Evolutionary conservation across 2,113 vertebrate genomes (phyloP), one percentile per base, ranked within the genome.

Genomic region (Bufo bufo): DNA sequence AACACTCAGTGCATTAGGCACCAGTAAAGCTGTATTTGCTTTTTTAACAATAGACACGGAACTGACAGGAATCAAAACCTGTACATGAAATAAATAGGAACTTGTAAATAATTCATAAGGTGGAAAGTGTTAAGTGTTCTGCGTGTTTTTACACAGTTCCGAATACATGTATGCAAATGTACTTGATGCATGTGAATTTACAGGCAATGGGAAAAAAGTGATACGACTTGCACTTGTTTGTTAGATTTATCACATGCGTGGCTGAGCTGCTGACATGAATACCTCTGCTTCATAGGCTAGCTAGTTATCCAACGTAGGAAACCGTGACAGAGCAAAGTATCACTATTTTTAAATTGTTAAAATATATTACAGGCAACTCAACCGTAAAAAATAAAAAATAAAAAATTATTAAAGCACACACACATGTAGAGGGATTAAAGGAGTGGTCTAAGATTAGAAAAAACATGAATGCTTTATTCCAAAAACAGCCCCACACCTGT

Each of bases 1-100:
- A 85, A 97, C 82, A 2, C 96, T 96, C 90, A 97, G 90, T 2
- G 96, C 96, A 0, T 97, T 98, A 54, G 97, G 97, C 20, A 98
- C 96, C 78, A 98, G 91, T 20, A 97, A 90, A 0, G 93, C 96
- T 0, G 91, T 98, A 91, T 97, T 97, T 91, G 97, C 95, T 87
- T 98, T 98, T 91, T 97, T 97, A 86, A 98, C 85, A 19, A 92
- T 82, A 0, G 86, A 91, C 86, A 98, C 93, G 61, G 87, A 92
- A 20, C 91, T 63, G 2, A 97, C 82, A 0, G 96, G 95, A 87
- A 98, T 91, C 56, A 96, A 92, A 0, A 92, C 91, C 97, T 97
- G 90, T 0, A 1, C 61, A 47, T 12, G 11, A 72, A 19, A 75
- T 19, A 47, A 74, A 74, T 16, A 74, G 2, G 16, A 47, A 14